These are phyloP conservation scores for Zapus hudsonius DNA, from an alignment of 2,113 vertebrate species.

Conservation along the genomic window DNA sequence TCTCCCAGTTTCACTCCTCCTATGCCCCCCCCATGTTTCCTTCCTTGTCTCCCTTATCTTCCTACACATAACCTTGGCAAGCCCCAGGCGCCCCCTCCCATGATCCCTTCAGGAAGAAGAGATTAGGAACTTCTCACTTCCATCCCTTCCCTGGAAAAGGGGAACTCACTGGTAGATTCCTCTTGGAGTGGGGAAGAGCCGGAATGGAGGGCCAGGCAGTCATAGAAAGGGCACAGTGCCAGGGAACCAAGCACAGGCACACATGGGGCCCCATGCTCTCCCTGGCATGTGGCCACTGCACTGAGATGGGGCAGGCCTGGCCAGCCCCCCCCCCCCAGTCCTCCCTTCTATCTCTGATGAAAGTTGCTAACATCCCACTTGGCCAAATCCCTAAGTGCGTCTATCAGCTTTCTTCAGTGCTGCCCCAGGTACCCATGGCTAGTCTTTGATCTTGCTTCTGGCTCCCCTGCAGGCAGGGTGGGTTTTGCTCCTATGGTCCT, in stretches of 20 bases:
- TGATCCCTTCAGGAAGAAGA: neutral
- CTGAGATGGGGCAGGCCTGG: neutral
- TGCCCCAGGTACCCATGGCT: neutral
- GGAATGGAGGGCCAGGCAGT: neutral
- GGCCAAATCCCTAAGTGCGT: neutral
- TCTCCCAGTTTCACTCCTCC: neutral
- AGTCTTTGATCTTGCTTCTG: neutral
- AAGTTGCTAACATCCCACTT: neutral
- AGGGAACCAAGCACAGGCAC: neutral
- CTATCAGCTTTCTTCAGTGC: neutral
- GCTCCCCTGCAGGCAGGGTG: neutral
- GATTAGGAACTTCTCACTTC: neutral
- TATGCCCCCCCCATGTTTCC: neutral
- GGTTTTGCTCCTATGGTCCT: neutral
- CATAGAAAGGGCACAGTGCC: neutral
- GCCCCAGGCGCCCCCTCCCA: too few species aligned
- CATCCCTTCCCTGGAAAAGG: too few species aligned
- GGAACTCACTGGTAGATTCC: neutral
- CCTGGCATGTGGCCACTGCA: neutral
- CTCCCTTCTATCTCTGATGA: neutral
- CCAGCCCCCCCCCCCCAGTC: rapidly evolving
- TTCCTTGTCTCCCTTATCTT: too few species aligned
- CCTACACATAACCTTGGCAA: too few species aligned
- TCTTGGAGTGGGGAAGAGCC: neutral
- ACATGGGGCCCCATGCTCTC: too few species aligned